Conservation (phyloP, 2,113 vertebrate species). For the Strix uralensis region DNA sequence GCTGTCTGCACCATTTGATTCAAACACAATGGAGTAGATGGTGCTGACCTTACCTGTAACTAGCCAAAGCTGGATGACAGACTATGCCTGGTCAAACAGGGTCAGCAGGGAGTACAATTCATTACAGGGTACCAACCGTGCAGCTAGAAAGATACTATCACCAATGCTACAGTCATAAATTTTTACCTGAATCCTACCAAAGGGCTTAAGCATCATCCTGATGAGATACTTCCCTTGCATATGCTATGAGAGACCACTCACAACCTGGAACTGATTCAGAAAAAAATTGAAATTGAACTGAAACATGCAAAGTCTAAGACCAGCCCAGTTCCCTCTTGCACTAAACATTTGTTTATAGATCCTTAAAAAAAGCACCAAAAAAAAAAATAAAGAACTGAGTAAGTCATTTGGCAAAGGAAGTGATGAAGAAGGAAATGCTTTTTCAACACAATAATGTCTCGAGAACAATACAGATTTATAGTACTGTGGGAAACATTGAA, state of each 20-base stretch:
- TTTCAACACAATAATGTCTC: neutral
- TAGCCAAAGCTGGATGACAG: neutral
- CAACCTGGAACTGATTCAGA: neutral
- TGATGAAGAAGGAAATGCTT: neutral
- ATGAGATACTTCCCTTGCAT: neutral
- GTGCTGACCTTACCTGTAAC: neutral
- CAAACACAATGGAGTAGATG: neutral
- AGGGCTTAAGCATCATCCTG: neutral
- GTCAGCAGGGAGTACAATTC: neutral
- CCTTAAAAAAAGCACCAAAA: neutral
- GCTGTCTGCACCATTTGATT: neutral
- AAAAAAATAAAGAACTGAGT: neutral
- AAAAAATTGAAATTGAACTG: neutral
- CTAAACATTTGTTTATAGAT: neutral
- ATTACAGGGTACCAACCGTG: neutral
- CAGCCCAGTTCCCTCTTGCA: neutral
- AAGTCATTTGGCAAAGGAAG: neutral
- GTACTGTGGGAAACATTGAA: neutral
- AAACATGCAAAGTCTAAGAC: neutral
- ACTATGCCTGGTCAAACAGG: neutral
- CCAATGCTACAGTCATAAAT: neutral
- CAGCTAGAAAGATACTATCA: neutral
- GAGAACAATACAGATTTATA: neutral
- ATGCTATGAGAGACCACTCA: neutral
- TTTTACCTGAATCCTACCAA: neutral